A percentile compares a stretch with the other conserved stretches of the same genome.
Evolutionary conservation across 2,888 invertebrate genomes (phyloP).

Genomic region (Mongoloraphidia duomilia): DNA sequence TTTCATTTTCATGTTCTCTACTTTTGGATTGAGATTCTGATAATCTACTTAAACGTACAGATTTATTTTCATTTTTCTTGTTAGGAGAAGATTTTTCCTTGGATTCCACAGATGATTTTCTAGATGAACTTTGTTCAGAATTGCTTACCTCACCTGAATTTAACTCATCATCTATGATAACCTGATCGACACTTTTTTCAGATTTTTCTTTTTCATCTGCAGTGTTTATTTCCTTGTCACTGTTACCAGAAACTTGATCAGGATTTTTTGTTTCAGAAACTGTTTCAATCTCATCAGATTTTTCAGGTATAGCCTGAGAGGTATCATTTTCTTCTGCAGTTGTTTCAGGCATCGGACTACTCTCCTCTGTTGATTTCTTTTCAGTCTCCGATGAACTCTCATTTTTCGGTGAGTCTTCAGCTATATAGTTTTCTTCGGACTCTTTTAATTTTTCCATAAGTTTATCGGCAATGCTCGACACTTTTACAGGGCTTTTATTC

Average conservation of each 20-base stretch:
- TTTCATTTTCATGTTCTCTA: too few species aligned
- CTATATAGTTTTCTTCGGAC: not conserved
- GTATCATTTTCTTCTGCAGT: not conserved
- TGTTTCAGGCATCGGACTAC: not conserved
- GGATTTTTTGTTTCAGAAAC: too few species aligned
- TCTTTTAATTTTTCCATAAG: constrained; percentile 24
- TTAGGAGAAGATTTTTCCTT: constrained; percentile 2
- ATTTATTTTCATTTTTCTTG: too few species aligned
- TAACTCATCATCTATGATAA: constrained; percentile 3
- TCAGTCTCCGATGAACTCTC: not conserved
- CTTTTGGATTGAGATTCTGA: too few species aligned
- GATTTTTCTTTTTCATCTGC: not conserved
- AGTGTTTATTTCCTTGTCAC: not conserved
- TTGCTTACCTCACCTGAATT: constrained; percentile 1
- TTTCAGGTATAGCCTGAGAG: not conserved
- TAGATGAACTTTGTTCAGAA: constrained; percentile 20
- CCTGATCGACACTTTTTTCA: not conserved
- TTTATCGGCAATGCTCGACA: constrained; percentile 22
- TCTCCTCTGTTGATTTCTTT: not conserved
- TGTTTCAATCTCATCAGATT: too few species aligned
- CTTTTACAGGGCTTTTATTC: too few species aligned
- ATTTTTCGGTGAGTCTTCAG: too few species aligned
- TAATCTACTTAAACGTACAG: too few species aligned
- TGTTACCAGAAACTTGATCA: not conserved
- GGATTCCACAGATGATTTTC: constrained; percentile 17